phyloP scores from a whole-genome alignment of 2,797 vertebrate species.

The Bradypodion ventrale region DNA sequence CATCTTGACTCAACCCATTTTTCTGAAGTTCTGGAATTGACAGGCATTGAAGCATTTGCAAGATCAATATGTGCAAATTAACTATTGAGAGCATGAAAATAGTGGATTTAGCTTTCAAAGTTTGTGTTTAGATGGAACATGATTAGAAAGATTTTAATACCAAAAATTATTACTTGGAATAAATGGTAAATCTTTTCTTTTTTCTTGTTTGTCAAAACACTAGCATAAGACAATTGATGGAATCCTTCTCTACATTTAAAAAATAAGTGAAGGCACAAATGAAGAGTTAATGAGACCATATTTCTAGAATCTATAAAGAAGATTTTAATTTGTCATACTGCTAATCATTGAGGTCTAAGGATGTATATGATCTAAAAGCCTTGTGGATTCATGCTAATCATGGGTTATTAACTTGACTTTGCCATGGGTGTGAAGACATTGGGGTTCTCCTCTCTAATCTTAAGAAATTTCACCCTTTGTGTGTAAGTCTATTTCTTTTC shows the following conservation, averaged over 20 bases:
- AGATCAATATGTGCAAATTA: neutral
- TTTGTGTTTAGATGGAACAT: neutral
- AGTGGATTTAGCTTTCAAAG: neutral
- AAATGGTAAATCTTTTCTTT: neutral
- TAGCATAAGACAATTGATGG: neutral
- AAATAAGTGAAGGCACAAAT: neutral
- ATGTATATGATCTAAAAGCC: neutral
- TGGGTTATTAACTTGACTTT: neutral
- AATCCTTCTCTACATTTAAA: neutral
- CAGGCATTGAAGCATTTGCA: neutral
- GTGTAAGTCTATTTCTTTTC: neutral
- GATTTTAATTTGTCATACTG: conserved; percentile 5
- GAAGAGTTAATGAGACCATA: neutral
- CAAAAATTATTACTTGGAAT: conserved; percentile 13
- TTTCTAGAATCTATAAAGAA: neutral
- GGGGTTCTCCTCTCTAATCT: neutral
- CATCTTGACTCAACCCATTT: neutral
- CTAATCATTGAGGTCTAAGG: neutral
- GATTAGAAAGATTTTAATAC: neutral
- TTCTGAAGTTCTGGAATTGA: neutral
- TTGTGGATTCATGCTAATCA: neutral
- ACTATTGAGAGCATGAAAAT: neutral
- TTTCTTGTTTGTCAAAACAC: neutral
- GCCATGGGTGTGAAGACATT: neutral
- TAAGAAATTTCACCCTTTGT: neutral